Evolutionary conservation across 2,113 vertebrate species (phyloP), one percentile per base, ranked within the genome.

Genomic region (Aplodontia rufa): DNA sequence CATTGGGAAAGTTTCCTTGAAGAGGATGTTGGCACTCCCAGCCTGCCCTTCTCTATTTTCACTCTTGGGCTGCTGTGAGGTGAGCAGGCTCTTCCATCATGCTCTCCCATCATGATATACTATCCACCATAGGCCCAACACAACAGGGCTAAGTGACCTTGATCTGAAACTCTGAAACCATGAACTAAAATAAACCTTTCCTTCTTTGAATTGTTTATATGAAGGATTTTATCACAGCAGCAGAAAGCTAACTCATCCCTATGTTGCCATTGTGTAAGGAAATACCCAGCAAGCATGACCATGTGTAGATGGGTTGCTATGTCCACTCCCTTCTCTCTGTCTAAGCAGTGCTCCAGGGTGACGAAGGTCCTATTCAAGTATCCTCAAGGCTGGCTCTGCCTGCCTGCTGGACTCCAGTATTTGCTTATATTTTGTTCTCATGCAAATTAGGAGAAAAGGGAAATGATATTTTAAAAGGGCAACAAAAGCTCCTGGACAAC

Each of bases 241-340:
- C 10, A 28, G 8, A 62, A 82, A 24, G 45, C 58, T 62, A 42
- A 42, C 2, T 22, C 28, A 62, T 0, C 40, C 53, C 58, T 47
- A 4, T 14, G 12, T 80, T 42, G 49, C 5, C 8, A 4, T 49
- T 90, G 69, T 76, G 30, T 9, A 0, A 20, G 30, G 11, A 8
- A 10, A 19, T 1, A 3, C 1, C 3, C 49, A 12, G 1, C 6
- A 24, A 20, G 5, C 35, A 35, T 19, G 24, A 45, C 16, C 1
- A 37, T 0, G 4, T 3, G 5, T 6, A 12, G 51, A 3, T 4
- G 64, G 28, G 30, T 40, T 58, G 3, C 13, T 47, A n/a, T 30
- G 13, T 10, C 42, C 55, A 17, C 6, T 81, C n/a, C n/a, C 11
- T 45, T 26, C 28, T 20, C 12, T 26, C 6, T 42, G 4, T 45